phyloP scores from a whole-genome alignment of 2,888 invertebrate species.

The Caenorhabditis japonica region DNA sequence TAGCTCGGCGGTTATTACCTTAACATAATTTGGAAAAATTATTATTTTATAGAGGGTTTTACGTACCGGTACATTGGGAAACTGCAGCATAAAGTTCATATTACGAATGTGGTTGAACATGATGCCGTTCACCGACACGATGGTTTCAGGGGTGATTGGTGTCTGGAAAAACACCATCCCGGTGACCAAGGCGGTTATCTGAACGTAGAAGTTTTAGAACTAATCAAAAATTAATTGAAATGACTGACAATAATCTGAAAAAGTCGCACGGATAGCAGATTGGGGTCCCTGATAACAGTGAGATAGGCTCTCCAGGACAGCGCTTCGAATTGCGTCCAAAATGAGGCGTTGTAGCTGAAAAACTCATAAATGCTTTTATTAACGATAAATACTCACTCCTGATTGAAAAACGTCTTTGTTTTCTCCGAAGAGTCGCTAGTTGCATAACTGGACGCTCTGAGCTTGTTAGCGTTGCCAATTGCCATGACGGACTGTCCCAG shows the following conservation, averaged over 20 bases:
- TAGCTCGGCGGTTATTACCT: constrained; percentile 91
- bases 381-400: too few species aligned
- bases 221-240: too few species aligned
- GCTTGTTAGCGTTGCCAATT: constrained; percentile 53
- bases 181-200: constrained; percentile 82
- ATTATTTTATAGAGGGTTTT: too few species aligned
- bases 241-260: constrained; percentile 89
- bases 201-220: constrained; percentile 1
- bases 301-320: constrained; percentile 84
- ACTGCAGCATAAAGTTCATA: constrained; percentile 86
- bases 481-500: constrained; percentile 58
- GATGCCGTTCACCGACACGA: constrained; percentile 94
- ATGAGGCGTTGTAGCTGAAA: constrained; percentile 61
- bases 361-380: not conserved
- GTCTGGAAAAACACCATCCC: constrained; percentile 84
- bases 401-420: constrained; percentile 61
- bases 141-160: constrained; percentile 66
- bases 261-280: constrained; percentile 89
- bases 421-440: constrained; percentile 48
- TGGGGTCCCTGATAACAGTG: constrained; percentile 79
- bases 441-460: constrained; percentile 7
- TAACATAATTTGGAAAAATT: too few species aligned
- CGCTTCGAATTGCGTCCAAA: constrained; percentile 58
- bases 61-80: constrained; percentile 65
- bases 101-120: constrained; percentile 91